Percentiles rank a stretch among this genome's conserved stretches.
phyloP scores from a whole-genome alignment of 1,140 invertebrate species.

The Harlomillsia oculata region DNA sequence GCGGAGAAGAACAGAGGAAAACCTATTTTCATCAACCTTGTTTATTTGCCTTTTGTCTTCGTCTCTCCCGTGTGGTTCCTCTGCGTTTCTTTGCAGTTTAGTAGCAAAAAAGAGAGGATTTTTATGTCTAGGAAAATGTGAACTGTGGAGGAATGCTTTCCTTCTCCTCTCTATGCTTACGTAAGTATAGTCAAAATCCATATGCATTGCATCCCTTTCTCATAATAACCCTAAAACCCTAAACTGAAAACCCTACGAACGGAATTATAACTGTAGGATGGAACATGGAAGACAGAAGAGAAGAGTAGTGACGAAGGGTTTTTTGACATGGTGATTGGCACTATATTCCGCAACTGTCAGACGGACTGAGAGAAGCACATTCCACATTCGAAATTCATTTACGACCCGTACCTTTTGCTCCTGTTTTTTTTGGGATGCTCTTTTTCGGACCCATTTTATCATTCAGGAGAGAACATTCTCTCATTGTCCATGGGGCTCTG shows the following conservation, averaged over 20 bases:
- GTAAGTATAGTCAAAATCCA: no score
- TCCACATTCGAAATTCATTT: conserved; percentile 26
- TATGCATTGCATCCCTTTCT: no score
- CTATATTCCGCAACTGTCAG: conserved; percentile 26
- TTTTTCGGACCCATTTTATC: no score
- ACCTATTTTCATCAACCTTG: conserved; percentile 12
- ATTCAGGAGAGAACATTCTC: no score
- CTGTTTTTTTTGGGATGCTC: no score
- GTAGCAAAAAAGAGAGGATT: conserved; percentile 4
- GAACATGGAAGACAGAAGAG: not conserved
- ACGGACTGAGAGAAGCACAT: no score
- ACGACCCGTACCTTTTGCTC: conserved; percentile 19
- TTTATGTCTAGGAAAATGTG: no score
- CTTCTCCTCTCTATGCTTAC: no score
- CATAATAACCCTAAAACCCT: no score
- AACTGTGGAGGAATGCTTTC: no score
- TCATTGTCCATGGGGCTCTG: no score
- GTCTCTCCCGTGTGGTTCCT: conserved; percentile 6
- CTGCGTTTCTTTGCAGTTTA: not conserved
- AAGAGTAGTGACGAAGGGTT: conserved; percentile 5
- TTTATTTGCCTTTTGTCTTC: conserved; percentile 10
- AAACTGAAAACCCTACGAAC: no score
- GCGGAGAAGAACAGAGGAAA: not conserved
- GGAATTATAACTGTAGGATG: not conserved
- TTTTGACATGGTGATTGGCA: conserved; percentile 34